These are phyloP conservation scores for Synergus itoensis DNA, from an alignment of 2,888 invertebrate species.

Conservation along the genomic window DNA sequence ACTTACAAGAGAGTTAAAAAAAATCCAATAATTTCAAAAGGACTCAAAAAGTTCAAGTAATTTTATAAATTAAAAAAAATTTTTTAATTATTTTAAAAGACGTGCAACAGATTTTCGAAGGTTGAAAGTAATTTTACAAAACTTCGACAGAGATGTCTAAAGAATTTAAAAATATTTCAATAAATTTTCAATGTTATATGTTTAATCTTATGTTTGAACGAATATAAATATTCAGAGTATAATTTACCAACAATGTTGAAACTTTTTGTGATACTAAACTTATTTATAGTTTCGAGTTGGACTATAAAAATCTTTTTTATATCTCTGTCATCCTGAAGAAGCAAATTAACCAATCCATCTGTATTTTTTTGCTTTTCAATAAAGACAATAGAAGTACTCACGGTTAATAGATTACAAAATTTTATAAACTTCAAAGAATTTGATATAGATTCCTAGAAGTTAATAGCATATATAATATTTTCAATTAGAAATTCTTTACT, in stretches of 20 bases:
- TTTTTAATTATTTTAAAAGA: too few species aligned
- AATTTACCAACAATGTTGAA: not conserved
- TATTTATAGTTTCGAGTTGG: conserved; percentile 6
- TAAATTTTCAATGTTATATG: too few species aligned
- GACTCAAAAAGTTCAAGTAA: too few species aligned
- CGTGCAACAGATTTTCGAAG: too few species aligned
- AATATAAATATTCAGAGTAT: not conserved
- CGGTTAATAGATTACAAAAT: conserved; percentile 8
- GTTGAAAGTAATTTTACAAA: too few species aligned
- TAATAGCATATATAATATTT: not conserved
- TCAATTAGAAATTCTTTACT: not conserved
- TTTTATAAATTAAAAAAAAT: too few species aligned
- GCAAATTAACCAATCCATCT: not conserved
- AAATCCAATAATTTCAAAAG: too few species aligned
- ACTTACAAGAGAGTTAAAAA: too few species aligned
- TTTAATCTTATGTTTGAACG: too few species aligned
- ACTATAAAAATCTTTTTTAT: not conserved
- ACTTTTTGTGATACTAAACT: not conserved
- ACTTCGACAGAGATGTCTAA: too few species aligned
- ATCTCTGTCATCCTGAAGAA: not conserved
- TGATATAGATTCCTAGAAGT: not conserved
- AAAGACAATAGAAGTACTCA: not conserved
- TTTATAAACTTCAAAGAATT: not conserved
- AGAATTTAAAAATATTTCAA: too few species aligned
- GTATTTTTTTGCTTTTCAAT: not conserved